Percentiles rank a stretch among this genome's conserved stretches.
These are phyloP conservation scores for Mormyrus hasselquistii DNA, from an alignment of 2,797 vertebrate genomes.

Conservation along the genomic window DNA sequence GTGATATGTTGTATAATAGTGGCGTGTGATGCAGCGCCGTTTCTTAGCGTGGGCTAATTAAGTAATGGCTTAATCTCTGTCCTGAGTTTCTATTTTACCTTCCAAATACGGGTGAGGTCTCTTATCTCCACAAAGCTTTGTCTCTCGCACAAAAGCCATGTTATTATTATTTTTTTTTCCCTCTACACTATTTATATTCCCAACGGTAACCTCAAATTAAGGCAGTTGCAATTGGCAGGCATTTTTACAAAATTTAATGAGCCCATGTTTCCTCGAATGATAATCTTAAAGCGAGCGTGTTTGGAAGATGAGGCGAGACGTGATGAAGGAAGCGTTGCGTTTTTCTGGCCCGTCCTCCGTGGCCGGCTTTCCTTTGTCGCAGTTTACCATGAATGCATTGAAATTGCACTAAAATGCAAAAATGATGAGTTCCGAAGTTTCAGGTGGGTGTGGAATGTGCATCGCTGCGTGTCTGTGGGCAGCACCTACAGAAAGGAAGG, in stretches of 20 bases:
- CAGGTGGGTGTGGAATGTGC: not conserved
- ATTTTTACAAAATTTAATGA: constrained; percentile 22
- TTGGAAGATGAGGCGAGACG: not conserved
- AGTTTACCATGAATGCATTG: not conserved
- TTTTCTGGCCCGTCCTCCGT: not conserved
- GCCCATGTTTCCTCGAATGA: not conserved
- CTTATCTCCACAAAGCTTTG: constrained; percentile 4
- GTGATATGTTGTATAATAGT: not conserved
- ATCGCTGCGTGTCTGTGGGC: not conserved
- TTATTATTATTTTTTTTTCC: not conserved
- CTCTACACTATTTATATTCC: constrained; percentile 8
- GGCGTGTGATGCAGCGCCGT: not conserved
- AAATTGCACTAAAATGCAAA: not conserved
- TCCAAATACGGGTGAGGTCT: not conserved
- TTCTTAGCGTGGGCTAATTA: not conserved
- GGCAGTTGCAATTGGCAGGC: constrained; percentile 7
- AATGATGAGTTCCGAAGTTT: not conserved
- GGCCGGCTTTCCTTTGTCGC: not conserved
- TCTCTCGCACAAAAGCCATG: not conserved
- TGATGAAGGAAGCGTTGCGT: not conserved
- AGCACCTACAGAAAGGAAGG: not conserved
- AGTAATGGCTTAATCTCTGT: constrained; percentile 11
- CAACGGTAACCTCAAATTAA: not conserved
- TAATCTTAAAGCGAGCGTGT: constrained; percentile 10
- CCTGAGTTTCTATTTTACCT: not conserved